A percentile compares a stretch with the other conserved stretches of the same genome.
phyloP scores from a whole-genome alignment of 1,140 invertebrate genomes.

The Pinna nobilis region DNA sequence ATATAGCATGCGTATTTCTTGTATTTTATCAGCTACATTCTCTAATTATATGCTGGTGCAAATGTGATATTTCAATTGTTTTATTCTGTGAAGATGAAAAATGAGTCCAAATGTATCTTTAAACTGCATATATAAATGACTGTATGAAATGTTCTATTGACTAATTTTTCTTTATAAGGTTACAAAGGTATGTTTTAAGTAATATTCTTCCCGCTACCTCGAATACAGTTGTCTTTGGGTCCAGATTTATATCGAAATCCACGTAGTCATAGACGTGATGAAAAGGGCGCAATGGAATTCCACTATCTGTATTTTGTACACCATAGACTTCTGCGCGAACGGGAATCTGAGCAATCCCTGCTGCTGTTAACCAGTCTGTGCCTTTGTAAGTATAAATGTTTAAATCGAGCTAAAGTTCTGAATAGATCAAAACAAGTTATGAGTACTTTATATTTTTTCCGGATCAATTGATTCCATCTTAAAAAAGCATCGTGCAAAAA shows the following conservation, averaged over 20 bases:
- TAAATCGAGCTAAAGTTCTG: not conserved
- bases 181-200: not conserved
- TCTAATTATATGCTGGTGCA: too few relatives aligned
- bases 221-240: constrained; percentile 30
- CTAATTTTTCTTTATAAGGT: not conserved
- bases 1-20: too few relatives aligned
- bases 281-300: not conserved
- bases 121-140: too few relatives aligned
- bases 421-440: too few relatives aligned
- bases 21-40: too few relatives aligned
- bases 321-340: constrained; percentile 29
- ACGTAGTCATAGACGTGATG: constrained; percentile 40
- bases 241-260: constrained; percentile 24
- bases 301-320: not conserved
- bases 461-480: too few relatives aligned
- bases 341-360: constrained; percentile 29
- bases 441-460: too few relatives aligned
- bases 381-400: not conserved
- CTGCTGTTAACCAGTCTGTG: constrained; percentile 22
- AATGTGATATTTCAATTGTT: too few relatives aligned
- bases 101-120: too few relatives aligned
- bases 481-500: too few relatives aligned
- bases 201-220: constrained; percentile 15
- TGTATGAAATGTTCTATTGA: too few relatives aligned
- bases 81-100: too few relatives aligned